Evolutionary conservation across 1,140 invertebrate genomes (phyloP), one percentile per base, ranked within the genome.

Genomic region (Hetaerina americana): DNA sequence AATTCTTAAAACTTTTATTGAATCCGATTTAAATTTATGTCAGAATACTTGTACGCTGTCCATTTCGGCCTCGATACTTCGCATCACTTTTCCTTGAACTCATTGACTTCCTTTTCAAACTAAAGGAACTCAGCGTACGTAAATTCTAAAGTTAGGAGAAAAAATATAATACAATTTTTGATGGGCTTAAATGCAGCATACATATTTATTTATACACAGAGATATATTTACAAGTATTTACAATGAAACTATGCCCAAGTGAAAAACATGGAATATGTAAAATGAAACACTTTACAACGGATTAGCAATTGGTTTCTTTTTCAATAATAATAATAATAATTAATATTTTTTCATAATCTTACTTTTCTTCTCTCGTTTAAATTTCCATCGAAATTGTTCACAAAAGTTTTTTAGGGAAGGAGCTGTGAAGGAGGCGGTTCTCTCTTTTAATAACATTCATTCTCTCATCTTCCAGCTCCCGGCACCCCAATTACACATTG

Each of bases 131-230:
- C n/a, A n/a, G n/a, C n/a, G n/a, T n/a, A n/a, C n/a, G n/a, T n/a
- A n/a, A n/a, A n/a, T n/a, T n/a, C n/a, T n/a, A n/a, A n/a, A n/a
- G n/a, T n/a, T n/a, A n/a, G n/a, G n/a, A n/a, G n/a, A n/a, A n/a
- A n/a, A n/a, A n/a, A n/a, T n/a, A n/a, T n/a, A n/a, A n/a, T n/a
- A n/a, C n/a, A n/a, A n/a, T 5, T 57, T 12, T 2, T 57, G 15
- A 18, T 57, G 40, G 40, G 22, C 40, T 57, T 57, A 57, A 57
- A 57, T 57, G 40, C 40, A 57, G 40, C 40, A 57, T 57, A 57
- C 40, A 57, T 57, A 57, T 57, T 57, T 57, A 57, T 57, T 57
- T 57, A 57, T 57, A 57, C 40, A 57, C 40, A 57, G 40, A 57
- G 22, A 57, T 57, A 57, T 57, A 57, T 57, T 12, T 57, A 57